Evolutionary conservation across 2,888 invertebrate species (phyloP), one percentile per base, ranked within the genome.

Genomic region (Xanthorhoe designata): DNA sequence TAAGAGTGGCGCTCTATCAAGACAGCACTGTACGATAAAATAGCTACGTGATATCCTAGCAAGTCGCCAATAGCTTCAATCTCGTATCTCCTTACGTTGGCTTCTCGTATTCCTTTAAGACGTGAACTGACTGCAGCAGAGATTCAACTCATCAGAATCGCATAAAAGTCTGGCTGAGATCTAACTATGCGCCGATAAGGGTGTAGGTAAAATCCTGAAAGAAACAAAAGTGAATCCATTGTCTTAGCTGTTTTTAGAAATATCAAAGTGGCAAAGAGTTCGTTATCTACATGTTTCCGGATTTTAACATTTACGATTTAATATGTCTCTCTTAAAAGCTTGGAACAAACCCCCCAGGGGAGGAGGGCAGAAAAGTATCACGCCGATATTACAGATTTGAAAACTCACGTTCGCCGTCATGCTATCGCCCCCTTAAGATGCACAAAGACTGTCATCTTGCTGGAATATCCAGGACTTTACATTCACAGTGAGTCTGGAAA

Each of bases 31-130:
- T 80, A 82, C 86, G 81, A 91, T 92, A 91, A 92, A 91, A 88
- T 82, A 83, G 85, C 84, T 84, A 90, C 92, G 90, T 91, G 91
- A 88, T 91, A 84, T 86, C 81, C 82, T 80, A 82, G 77, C 61
- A 38, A 61, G 55, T 64, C 66, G 66, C 66, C 61, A 63, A 61
- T 82, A 81, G 85, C 80, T 83, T 79, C 87, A 87, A 91, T 91
- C 91, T 90, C 87, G 86, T 89, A 83, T 85, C 80, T 79, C 75
- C 63, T 63, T 78, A 74, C 77, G 69, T 70, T 68, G 70, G 80
- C 78, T 78, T 81, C 79, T 78, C 77, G 69, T 76, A 75, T 78
- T 74, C 73, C 71, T 59, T 61, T 67, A 77, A 67, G 67, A 67
- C 15, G 61, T 66, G 58, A 59, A 55, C 38, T 47, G 54, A 38